Conservation (phyloP, 1,140 invertebrate genomes). For the Orius insidiosus region DNA sequence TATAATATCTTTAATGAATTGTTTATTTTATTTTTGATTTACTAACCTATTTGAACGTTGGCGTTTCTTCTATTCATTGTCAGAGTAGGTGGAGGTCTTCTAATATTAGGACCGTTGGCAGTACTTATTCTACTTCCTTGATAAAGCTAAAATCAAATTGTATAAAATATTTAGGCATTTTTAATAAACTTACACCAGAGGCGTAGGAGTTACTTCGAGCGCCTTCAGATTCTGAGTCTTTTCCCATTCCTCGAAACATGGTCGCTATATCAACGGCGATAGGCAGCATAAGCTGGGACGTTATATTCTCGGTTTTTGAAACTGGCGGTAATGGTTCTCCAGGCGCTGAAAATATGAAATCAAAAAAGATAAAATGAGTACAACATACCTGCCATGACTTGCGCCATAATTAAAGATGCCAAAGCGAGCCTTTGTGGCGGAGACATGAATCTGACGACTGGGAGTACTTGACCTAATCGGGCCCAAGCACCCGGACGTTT, state of each 20-base stretch:
- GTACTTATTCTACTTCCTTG: background rate
- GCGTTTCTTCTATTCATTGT: conserved; percentile 15
- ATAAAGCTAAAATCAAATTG: background rate
- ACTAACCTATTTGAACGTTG: conserved; percentile 12
- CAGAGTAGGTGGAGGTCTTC: conserved; percentile 4
- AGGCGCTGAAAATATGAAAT: conserved; percentile 8
- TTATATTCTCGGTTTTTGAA: conserved; percentile 26
- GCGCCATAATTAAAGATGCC: conserved; percentile 39
- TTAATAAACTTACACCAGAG: background rate
- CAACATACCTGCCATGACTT: conserved; percentile 27
- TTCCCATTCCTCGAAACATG: conserved; percentile 28
- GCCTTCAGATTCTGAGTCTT: conserved; percentile 5
- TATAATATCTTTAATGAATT: background rate
- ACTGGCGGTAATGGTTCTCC: conserved; percentile 8
- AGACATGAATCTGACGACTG: conserved; percentile 41
- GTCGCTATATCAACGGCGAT: conserved; percentile 44
- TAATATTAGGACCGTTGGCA: conserved; percentile 3
- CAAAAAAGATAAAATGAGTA: background rate
- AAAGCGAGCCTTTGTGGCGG: conserved; percentile 36
- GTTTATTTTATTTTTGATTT: background rate
- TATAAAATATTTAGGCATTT: background rate
- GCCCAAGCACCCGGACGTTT: conserved; percentile 28
- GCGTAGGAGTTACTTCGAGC: background rate
- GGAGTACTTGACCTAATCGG: conserved; percentile 28
- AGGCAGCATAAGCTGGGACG: conserved; percentile 38